These are phyloP conservation scores for Alsophila aescularia DNA, from an alignment of 2,888 invertebrate genomes.

Conservation along the genomic window DNA sequence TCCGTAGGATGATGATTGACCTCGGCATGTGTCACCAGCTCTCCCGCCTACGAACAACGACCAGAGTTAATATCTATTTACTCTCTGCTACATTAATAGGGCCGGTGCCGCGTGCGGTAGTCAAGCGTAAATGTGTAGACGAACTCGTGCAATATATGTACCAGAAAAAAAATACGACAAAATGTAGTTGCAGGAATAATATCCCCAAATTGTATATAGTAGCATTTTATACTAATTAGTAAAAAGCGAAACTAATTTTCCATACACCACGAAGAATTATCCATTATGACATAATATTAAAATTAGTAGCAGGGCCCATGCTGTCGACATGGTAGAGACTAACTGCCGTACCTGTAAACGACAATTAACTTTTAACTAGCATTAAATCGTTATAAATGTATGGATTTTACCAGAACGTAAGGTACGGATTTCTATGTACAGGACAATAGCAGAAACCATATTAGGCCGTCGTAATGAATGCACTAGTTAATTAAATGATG, in stretches of 20 bases:
- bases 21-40: constrained; percentile 83
- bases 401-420: too few relatives aligned
- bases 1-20: constrained; percentile 84
- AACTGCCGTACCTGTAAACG: too few relatives aligned
- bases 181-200: neutral
- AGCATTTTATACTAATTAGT: neutral
- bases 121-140: constrained; percentile 7
- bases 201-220: neutral
- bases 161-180: neutral
- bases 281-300: neutral
- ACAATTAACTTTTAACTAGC: too few relatives aligned
- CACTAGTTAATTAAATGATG: constrained; percentile 49
- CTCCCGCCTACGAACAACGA: constrained; percentile 57
- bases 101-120: constrained; percentile 13
- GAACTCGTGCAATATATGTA: neutral
- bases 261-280: neutral
- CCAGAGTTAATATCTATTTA: neutral
- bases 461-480: constrained; percentile 23
- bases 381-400: too few relatives aligned
- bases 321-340: constrained; percentile 15
- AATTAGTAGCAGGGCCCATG: constrained; percentile 23
- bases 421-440: constrained; percentile 25
- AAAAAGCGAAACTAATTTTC: constrained; percentile 1
- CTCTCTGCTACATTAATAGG: neutral
- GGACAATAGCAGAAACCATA: too few relatives aligned